Evolutionary conservation across 1,140 invertebrate genomes (phyloP).

Genomic region (Drosophila carrolli): DNA sequence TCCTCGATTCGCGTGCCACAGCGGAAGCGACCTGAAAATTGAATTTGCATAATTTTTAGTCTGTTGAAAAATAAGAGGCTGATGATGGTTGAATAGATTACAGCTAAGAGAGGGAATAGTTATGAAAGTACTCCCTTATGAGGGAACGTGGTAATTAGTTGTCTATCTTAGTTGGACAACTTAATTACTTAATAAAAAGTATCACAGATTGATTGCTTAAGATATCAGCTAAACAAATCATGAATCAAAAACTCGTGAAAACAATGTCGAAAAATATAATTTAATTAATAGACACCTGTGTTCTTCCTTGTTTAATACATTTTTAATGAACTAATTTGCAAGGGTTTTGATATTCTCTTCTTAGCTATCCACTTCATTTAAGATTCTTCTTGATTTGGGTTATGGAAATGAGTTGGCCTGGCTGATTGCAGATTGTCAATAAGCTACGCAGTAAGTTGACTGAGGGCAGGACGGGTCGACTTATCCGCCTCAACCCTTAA

Average conservation of each 20-base stretch:
- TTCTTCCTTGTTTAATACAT: neutral
- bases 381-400: conserved; percentile 37
- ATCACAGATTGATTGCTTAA: too few species aligned
- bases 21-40: conserved; percentile 56
- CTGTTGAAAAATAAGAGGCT: conserved; percentile 8
- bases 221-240: too few species aligned
- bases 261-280: too few species aligned
- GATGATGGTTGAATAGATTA: neutral
- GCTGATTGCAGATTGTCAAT: conserved; percentile 36
- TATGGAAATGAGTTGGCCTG: conserved; percentile 33
- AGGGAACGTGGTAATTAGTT: neutral
- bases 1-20: conserved; percentile 42
- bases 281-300: too few species aligned
- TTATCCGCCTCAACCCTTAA: conserved; percentile 48
- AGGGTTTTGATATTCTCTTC: neutral
- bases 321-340: neutral
- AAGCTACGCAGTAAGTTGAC: conserved; percentile 11
- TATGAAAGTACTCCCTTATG: neutral
- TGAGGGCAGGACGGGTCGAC: conserved; percentile 5
- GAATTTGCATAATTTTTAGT: conserved; percentile 60
- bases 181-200: too few species aligned
- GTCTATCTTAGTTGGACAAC: neutral
- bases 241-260: too few species aligned
- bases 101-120: conserved; percentile 6
- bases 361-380: neutral